Evolutionary conservation across 1,140 invertebrate genomes (phyloP), one percentile per base, ranked within the genome.

Genomic region (Dreissena polymorpha): DNA sequence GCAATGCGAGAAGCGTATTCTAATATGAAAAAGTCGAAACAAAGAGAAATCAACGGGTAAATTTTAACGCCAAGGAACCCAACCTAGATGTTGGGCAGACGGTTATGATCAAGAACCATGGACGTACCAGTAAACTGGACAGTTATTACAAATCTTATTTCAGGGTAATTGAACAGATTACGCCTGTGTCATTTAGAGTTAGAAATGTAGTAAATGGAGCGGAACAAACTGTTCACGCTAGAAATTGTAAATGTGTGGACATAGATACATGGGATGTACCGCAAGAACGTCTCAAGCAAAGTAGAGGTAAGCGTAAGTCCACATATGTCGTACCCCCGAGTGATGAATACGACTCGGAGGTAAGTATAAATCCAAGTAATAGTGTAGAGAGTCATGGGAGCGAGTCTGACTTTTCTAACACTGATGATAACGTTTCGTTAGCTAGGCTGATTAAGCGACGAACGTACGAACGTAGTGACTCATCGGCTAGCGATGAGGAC

Each of bases 191-290:
- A 67, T 51, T 67, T 18, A 51, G 7, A 12, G 53, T 16, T 21
- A 10, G n/a, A n/a, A n/a, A n/a, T n/a, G n/a, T n/a, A n/a, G n/a
- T n/a, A n/a, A n/a, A n/a, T n/a, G n/a, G n/a, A n/a, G n/a, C n/a
- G n/a, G n/a, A n/a, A n/a, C n/a, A n/a, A n/a, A n/a, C n/a, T n/a
- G n/a, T n/a, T n/a, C n/a, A n/a, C n/a, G n/a, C n/a, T n/a, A n/a
- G n/a, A n/a, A n/a, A n/a, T n/a, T n/a, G n/a, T n/a, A n/a, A n/a
- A n/a, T n/a, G n/a, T n/a, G n/a, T n/a, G n/a, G n/a, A n/a, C n/a
- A n/a, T 77, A 14, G 74, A 77, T 13, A n/a, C 65, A 6, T 77
- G 74, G 74, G 74, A 77, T 14, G 57, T 67, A 23, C 29, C 10
- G 18, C 39, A 72, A 7, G n/a, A n/a, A n/a, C n/a, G n/a, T n/a